Base-by-base conservation (phyloP, 2,888 invertebrate genomes). In the Copidosoma aretas region DNA sequence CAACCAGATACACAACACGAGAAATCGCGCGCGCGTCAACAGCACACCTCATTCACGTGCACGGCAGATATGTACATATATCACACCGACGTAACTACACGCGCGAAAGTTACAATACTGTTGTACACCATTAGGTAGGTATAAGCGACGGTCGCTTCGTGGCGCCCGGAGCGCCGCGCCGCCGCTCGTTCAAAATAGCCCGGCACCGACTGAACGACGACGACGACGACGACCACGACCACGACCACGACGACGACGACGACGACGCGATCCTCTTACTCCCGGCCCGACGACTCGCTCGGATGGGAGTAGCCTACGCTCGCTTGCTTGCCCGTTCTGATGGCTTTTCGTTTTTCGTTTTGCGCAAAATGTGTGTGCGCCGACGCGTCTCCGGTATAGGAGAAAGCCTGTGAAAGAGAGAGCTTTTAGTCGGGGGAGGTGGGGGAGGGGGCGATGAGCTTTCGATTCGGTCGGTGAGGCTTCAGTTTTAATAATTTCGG, bases 281-380 rank as follows among this genome's bases (percentile, higher is more conserved):
- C 8, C 8, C 43, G 43, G 43, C 43, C 3, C n/a, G n/a, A n/a
- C n/a, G 43, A 46, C 43, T 46, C 43, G 43, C 32, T 32, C 32
- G 32, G 32, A 32, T 32, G 32, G 32, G 32, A 32, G n/a, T n/a
- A n/a, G 32, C 8, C 17, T 12, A 3, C 43, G 14, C 12, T 46
- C 43, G 3, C 43, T 41, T 14, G 8, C 41, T 41, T 14, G 8
- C 41, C 41, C 41, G 41, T 41, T 46, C 43, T 46, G 15, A 14
- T 46, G 15, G 43, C 15, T 46, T 46, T 46, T 46, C 39, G 53
- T 59, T 39, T 60, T 41, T 66, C 68, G 66, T 74, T 69, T 70
- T 54, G 69, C 52, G 41, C 58, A 72, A 67, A 75, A 75, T 73
- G 75, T 73, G 74, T 71, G 67, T 67, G 71, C 66, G 52, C 67